These are phyloP conservation scores for Tapera naevia DNA, from an alignment of 2,797 vertebrate species.

Conservation along the genomic window DNA sequence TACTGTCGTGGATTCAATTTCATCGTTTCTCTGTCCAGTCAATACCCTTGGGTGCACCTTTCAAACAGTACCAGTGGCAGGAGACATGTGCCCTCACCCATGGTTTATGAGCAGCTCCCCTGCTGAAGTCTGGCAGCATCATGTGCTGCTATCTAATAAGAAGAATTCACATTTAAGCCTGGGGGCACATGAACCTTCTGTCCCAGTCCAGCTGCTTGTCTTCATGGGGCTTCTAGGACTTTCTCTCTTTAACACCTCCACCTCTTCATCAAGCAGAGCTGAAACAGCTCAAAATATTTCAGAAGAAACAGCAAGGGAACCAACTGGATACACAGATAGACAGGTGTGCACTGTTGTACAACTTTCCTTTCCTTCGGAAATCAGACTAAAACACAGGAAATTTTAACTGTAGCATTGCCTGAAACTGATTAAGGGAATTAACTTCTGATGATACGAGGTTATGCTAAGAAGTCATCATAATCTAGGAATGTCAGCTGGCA, in stretches of 20 bases:
- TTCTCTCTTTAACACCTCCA: neutral
- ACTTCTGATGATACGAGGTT: neutral
- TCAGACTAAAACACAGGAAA: neutral
- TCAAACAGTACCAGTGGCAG: neutral
- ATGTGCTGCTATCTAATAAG: neutral
- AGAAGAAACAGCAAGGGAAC: neutral
- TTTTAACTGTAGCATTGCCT: neutral
- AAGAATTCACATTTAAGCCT: neutral
- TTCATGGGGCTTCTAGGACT: neutral
- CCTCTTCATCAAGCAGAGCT: neutral
- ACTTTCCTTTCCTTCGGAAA: neutral
- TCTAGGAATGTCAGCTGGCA: neutral
- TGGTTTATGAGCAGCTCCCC: neutral
- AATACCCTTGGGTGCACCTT: neutral
- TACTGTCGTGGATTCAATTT: neutral
- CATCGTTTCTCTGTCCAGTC: neutral
- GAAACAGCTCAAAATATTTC: neutral
- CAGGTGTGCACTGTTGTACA: neutral
- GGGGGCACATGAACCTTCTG: neutral
- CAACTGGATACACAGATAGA: neutral
- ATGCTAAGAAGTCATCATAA: neutral
- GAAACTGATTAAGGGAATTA: neutral
- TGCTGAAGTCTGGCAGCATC: neutral
- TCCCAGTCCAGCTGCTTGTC: neutral
- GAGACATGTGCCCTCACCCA: rapidly evolving